phyloP scores from a whole-genome alignment of 2,797 vertebrate species.

The Orientallactaga sibirica region DNA sequence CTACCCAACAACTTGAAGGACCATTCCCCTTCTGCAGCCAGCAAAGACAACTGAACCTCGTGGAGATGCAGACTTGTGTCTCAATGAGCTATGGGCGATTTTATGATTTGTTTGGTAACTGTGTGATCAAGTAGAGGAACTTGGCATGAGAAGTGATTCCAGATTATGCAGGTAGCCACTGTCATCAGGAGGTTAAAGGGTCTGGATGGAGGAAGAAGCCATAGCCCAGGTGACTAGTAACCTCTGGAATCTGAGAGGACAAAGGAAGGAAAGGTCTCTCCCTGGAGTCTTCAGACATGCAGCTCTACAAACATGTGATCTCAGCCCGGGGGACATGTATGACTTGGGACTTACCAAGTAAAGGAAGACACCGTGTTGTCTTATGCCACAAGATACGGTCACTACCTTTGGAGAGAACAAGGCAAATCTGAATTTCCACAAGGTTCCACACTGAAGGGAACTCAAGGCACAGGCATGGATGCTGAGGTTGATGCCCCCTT shows the following conservation, averaged over 20 bases:
- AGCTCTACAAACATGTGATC: rapidly evolving
- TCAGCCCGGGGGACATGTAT: neutral
- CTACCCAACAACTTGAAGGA: rapidly evolving
- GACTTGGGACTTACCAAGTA: neutral
- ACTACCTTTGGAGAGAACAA: neutral
- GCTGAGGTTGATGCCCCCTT: neutral
- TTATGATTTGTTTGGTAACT: rapidly evolving
- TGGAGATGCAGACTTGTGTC: neutral
- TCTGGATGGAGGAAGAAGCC: neutral
- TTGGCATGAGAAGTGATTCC: neutral
- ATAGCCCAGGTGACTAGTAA: neutral
- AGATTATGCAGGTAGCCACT: neutral
- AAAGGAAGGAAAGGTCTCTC: rapidly evolving
- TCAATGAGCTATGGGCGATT: no score
- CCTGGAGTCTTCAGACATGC: neutral
- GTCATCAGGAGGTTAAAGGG: neutral
- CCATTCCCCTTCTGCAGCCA: rapidly evolving
- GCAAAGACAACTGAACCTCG: neutral
- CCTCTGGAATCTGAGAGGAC: neutral
- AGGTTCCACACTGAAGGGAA: neutral
- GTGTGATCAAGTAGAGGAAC: neutral
- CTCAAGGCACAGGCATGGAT: rapidly evolving
- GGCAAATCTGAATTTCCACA: neutral
- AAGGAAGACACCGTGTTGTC: rapidly evolving
- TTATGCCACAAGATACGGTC: rapidly evolving